Evolutionary conservation across 2,888 invertebrate genomes (phyloP), one percentile per base, ranked within the genome.

Genomic region (Cristatella mucedo): DNA sequence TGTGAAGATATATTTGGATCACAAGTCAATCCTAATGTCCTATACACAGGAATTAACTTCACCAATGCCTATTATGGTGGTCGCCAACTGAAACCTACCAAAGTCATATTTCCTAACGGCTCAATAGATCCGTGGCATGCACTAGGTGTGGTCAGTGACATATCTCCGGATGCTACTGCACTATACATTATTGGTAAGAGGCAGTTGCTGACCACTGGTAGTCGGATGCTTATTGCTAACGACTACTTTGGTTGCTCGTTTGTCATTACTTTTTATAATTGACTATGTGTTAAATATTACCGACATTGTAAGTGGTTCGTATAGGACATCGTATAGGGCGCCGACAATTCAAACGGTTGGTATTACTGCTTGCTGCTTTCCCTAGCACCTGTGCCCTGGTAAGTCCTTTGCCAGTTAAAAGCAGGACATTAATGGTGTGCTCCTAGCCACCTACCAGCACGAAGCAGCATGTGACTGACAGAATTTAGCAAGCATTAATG

Each of bases 41-140:
- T 85, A 29, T 61, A 74, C 9, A 54, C 67, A 0, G 78, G 74
- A 1, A 75, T 79, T 1, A 63, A 71, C 0, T 71, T 77, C 53
- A 85, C 84, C 0, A 89, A 89, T 47, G 52, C 52, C 5, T 55
- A 60, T 38, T 87, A 85, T 54, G 86, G 86, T 0, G 84, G 74
- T 0, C 64, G 80, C 3, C 70, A 76, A 42, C 73, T 84, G 22
- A 63, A 74, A 9, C 76, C 76, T 1, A 72, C 73, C 9, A 76
- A 81, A 49, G 78, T 85, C 5, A 75, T 85, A 0, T 86, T 78
- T 56, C 80, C 84, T 3, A 86, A 87, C 55, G 87, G 87, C 18
- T 78, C 81, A 1, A 76, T 85, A 37, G 87, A 89, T 69, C 71
- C 70, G 2, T 71, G 71, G 71, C 70, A 71, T 52, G 66, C 67